These are phyloP conservation scores for Caenorhabditis becei DNA, from an alignment of 2,888 invertebrate genomes.

Conservation along the genomic window DNA sequence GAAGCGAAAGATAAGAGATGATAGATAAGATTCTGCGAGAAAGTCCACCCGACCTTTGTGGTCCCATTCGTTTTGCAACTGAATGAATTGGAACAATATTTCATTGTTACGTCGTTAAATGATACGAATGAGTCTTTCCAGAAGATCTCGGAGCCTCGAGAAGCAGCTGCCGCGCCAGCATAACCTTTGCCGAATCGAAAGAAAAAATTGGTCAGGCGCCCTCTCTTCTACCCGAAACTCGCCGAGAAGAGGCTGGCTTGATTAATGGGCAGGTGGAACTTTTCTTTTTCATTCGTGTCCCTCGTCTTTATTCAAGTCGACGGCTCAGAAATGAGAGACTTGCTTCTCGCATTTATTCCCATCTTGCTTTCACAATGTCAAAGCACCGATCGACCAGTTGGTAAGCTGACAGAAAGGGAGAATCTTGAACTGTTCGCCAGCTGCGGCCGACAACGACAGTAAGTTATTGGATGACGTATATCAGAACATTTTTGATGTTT, in stretches of 20 bases:
- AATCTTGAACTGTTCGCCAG: not conserved
- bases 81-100: too few relatives aligned
- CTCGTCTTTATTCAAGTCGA: not conserved
- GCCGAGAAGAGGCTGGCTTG: constrained; percentile 1
- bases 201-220: not conserved
- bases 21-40: too few relatives aligned
- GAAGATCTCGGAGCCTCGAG: not conserved
- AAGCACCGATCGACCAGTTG: not conserved
- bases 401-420: constrained; percentile 8
- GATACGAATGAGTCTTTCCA: not conserved
- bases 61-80: too few relatives aligned
- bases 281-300: not conserved
- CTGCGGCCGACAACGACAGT: constrained; percentile 10
- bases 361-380: not conserved
- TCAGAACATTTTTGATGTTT: not conserved
- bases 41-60: too few relatives aligned
- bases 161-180: constrained; percentile 2
- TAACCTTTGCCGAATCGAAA: constrained; percentile 2
- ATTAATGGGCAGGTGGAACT: constrained; percentile 5
- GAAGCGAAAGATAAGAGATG: too few relatives aligned
- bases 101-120: not conserved
- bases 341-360: not conserved
- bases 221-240: constrained; percentile 1
- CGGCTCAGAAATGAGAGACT: not conserved
- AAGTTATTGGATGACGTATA: not conserved